A percentile compares a stretch with the other conserved stretches of the same genome.
Conservation (phyloP, 2,888 invertebrate genomes). For the Nasonia oneida region DNA sequence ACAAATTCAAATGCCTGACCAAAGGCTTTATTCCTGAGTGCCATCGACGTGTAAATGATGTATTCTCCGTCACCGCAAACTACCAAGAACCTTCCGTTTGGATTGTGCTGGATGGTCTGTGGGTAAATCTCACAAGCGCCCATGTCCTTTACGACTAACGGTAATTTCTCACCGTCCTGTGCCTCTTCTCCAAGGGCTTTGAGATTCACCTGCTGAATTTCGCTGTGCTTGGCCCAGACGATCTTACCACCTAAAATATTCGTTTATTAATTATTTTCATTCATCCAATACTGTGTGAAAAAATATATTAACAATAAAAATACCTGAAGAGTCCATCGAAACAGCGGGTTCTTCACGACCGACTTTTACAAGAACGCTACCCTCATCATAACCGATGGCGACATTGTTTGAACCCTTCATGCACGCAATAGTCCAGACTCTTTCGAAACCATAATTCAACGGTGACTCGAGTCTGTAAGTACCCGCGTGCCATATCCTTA, state of each 20-base stretch:
- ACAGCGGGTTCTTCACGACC: constrained; percentile 99
- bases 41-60: constrained; percentile 99
- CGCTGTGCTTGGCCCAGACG: constrained; percentile 99
- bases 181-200: constrained; percentile 90
- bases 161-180: constrained; percentile 81
- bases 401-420: constrained; percentile 97
- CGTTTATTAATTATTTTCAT: neutral
- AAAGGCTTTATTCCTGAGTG: constrained; percentile 98
- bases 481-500: constrained; percentile 99
- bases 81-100: constrained; percentile 95
- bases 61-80: constrained; percentile 99
- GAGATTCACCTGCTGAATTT: constrained; percentile 97
- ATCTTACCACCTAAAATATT: constrained; percentile 93
- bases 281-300: neutral
- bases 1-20: constrained; percentile 99
- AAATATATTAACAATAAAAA: neutral
- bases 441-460: constrained; percentile 97
- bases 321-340: constrained; percentile 94
- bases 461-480: constrained; percentile 98
- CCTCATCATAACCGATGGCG: constrained; percentile 97
- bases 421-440: constrained; percentile 98
- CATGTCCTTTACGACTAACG: constrained; percentile 98
- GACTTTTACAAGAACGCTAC: constrained; percentile 97
- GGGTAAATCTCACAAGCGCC: constrained; percentile 99
- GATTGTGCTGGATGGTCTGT: constrained; percentile 98